Evolutionary conservation across 1,140 invertebrate genomes (phyloP).

Genomic region (Pogonomyrmex barbatus): DNA sequence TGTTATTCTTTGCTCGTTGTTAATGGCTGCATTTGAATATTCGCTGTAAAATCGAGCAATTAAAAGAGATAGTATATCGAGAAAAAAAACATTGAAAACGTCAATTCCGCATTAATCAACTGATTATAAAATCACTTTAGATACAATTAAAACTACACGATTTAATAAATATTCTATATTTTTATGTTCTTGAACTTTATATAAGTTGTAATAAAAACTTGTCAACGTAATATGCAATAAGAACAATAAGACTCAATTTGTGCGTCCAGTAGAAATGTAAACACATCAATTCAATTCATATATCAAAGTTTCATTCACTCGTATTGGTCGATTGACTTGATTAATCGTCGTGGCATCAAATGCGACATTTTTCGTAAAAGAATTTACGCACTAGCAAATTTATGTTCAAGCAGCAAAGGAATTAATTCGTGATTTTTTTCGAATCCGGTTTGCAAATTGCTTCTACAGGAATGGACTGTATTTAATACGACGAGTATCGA

Average conservation of each 20-base stretch:
- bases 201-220: background rate
- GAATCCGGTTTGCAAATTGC: conserved; percentile 29
- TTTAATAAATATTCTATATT: background rate
- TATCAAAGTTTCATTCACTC: conserved; percentile 33
- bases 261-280: too few species aligned
- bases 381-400: conserved; percentile 28
- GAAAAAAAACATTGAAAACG: too few species aligned
- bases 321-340: background rate
- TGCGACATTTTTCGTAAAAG: conserved; percentile 1
- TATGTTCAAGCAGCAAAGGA: conserved; percentile 17
- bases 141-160: background rate
- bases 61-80: too few species aligned
- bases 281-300: background rate
- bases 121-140: background rate
- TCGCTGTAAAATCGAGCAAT: background rate
- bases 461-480: background rate
- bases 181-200: background rate
- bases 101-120: background rate
- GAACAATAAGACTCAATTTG: background rate
- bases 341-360: background rate
- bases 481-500: background rate
- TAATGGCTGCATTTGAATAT: background rate
- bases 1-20: background rate
- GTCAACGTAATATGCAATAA: background rate
- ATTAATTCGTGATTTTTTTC: conserved; percentile 24